These are phyloP conservation scores for Tychaedon coryphoeus DNA, from an alignment of 2,113 vertebrate species.

Conservation along the genomic window DNA sequence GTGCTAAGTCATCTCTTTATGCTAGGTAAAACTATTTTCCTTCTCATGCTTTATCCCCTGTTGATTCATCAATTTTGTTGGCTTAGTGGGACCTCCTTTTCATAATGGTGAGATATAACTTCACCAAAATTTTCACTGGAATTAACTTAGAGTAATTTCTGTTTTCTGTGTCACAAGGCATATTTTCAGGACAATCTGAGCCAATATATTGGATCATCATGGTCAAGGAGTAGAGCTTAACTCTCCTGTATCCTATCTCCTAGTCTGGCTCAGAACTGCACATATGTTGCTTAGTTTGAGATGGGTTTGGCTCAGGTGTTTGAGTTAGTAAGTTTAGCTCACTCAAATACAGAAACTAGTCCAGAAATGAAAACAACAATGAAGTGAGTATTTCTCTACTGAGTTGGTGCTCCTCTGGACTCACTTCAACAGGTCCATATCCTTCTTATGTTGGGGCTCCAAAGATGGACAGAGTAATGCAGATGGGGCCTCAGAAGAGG, in stretches of 20 bases:
- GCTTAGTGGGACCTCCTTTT: neutral
- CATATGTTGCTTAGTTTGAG: neutral
- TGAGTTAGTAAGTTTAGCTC: neutral
- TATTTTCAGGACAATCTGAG: neutral
- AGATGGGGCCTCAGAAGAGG: neutral
- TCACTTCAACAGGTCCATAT: neutral
- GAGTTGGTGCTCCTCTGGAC: neutral
- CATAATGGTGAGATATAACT: neutral
- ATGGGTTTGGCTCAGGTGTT: neutral
- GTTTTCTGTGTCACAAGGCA: neutral
- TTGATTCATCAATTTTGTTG: neutral
- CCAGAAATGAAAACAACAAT: neutral
- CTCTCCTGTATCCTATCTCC: neutral
- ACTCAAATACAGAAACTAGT: neutral
- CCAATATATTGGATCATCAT: neutral
- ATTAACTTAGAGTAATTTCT: neutral
- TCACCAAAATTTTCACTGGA: neutral
- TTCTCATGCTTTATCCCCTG: neutral
- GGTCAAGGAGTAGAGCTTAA: neutral
- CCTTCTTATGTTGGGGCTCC: neutral
- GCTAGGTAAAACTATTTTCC: neutral
- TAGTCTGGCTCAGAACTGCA: neutral
- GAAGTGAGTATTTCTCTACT: neutral
- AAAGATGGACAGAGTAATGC: neutral
- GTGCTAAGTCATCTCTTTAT: neutral